Conservation (phyloP, 2,113 vertebrate species). For the Tympanuchus pallidicinctus region DNA sequence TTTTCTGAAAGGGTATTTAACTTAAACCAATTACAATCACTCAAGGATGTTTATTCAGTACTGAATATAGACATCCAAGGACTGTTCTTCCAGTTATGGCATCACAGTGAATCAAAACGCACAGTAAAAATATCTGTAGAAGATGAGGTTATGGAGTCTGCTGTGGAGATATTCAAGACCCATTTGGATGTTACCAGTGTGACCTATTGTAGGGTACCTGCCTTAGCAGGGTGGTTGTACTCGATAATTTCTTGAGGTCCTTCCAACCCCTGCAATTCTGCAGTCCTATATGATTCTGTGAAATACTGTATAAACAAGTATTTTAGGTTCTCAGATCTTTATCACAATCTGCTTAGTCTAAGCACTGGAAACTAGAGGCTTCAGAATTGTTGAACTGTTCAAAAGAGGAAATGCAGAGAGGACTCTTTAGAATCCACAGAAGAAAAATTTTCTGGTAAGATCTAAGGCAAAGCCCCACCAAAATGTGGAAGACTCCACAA, state of each 20-base stretch:
- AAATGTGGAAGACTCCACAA: neutral
- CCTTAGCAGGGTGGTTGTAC: too few relatives aligned
- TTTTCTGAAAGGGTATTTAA: neutral
- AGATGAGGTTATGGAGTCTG: neutral
- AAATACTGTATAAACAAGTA: neutral
- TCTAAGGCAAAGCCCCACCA: neutral
- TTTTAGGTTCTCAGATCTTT: neutral
- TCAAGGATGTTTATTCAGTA: neutral
- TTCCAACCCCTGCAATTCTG: too few relatives aligned
- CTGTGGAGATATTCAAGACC: too few relatives aligned
- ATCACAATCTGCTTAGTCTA: neutral
- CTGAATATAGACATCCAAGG: neutral
- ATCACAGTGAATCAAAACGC: conserved; percentile 1
- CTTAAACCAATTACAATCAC: neutral
- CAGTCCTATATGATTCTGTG: neutral
- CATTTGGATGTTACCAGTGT: too few relatives aligned
- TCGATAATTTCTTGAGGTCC: too few relatives aligned
- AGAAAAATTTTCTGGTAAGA: neutral
- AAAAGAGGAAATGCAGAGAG: neutral
- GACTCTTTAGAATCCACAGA: neutral
- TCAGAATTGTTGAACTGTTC: neutral
- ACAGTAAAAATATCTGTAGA: neutral
- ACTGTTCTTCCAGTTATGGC: neutral
- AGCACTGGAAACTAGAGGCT: neutral
- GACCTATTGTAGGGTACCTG: too few relatives aligned